These are phyloP conservation scores for Melipona quadrifasciata DNA, from an alignment of 1,140 invertebrate genomes.

Conservation along the genomic window DNA sequence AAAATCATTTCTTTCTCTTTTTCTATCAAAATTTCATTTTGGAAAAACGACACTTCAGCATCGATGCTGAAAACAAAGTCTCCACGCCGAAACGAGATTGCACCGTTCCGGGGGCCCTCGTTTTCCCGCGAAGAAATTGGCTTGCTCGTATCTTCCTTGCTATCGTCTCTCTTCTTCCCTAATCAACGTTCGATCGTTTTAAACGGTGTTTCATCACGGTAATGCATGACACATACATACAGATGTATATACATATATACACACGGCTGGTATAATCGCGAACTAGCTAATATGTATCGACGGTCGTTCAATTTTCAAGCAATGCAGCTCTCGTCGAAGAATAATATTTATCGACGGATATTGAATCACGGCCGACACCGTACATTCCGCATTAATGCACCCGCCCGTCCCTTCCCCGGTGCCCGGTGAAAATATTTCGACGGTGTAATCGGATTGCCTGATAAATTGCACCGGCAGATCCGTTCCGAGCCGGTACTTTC, in stretches of 20 bases:
- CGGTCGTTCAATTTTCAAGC: conserved; percentile 38
- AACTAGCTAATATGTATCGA: conserved; percentile 9
- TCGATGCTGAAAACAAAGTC: too few species aligned
- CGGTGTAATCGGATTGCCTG: conserved; percentile 48
- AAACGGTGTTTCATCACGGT: neutral
- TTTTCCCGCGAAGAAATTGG: neutral
- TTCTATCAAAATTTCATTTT: too few species aligned
- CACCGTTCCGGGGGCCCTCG: too few species aligned
- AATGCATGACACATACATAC: too few species aligned
- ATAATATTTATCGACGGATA: conserved; percentile 48
- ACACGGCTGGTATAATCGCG: neutral
- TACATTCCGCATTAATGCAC: conserved; percentile 38
- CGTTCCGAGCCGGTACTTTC: conserved; percentile 4
- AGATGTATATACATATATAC: neutral
- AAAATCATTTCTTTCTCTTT: too few species aligned
- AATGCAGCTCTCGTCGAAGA: conserved; percentile 25
- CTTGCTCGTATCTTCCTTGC: too few species aligned
- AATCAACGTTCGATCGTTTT: neutral
- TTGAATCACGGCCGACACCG: conserved; percentile 17
- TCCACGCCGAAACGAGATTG: too few species aligned
- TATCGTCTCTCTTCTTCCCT: neutral
- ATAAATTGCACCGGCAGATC: conserved; percentile 37
- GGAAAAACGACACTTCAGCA: too few species aligned
- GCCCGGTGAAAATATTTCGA: conserved; percentile 43
- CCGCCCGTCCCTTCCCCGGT: neutral